Base-by-base conservation (phyloP, 2,113 vertebrate genomes). In the Centropus bengalensis region DNA sequence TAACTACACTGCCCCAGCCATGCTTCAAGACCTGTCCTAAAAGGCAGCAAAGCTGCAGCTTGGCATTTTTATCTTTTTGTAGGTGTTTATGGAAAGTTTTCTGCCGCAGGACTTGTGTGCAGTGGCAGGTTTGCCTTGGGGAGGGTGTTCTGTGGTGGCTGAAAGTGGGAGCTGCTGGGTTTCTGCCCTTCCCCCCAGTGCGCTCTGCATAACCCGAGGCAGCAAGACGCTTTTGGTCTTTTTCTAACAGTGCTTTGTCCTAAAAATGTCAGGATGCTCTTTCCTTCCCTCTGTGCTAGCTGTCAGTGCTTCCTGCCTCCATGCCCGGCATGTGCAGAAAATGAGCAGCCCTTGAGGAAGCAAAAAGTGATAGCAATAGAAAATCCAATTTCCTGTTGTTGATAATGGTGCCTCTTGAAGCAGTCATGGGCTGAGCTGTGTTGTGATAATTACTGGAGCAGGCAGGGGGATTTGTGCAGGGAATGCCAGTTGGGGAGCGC, bases 241-340 rank as follows among this genome's bases (percentile, higher is more conserved):
- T 59, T 47, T 42, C 4, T 82, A 44, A 40, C 21, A 47, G 7
- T 1, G 2, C 18, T 75, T 91, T 76, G 81, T 84, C 78, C 74
- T 88, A 30, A 49, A 79, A 91, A 54, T 2, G 26, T 42, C 71
- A 80, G 71, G 42, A 28, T 91, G 40, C 17, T 71, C 54, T 49
- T 84, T 67, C 21, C 17, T 77, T 77, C 32, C 1, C 14, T 62
- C 23, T 0, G 0, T 49, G 19, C 51, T 33, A 0, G 2, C 47
- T 78, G 60, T 91, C 54, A 58, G 3, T 24, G 5, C 59, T 51
- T 44, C 30, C 14, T 19, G 28, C 32, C 33, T 66, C 1, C 0
- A 4, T 42, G 40, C 68, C 52, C 27, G 47, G 23, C 18, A 7
- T 10, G 14, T 73, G 24, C 17, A 60, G 67, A 66, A 83, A 74